Conservation (phyloP, 2,113 vertebrate genomes). For the Murina feae region DNA sequence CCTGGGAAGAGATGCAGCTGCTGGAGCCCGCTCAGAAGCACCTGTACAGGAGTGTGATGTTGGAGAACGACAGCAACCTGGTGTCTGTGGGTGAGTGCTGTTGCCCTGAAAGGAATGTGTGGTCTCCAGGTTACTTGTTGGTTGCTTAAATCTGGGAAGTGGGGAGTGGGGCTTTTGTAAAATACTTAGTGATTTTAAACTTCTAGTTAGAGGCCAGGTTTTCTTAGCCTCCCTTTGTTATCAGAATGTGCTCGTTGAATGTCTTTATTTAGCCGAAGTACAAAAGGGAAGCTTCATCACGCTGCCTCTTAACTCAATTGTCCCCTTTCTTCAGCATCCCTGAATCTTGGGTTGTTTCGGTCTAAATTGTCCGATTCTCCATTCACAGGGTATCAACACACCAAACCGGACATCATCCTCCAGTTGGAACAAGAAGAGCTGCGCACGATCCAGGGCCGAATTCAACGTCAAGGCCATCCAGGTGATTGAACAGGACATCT, state of each 20-base stretch:
- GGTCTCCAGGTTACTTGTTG: background rate
- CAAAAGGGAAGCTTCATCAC: background rate
- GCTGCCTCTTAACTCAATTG: background rate
- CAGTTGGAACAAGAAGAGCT: slow-evolving; percentile 8
- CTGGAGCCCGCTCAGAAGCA: slow-evolving; percentile 28
- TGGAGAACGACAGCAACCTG: slow-evolving; percentile 49
- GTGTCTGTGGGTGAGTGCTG: slow-evolving; percentile 19
- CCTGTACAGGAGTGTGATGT: slow-evolving; percentile 39
- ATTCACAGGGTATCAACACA: background rate
- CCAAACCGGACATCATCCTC: background rate
- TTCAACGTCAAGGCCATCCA: background rate
- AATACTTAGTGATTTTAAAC: background rate
- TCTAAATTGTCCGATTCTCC: background rate
- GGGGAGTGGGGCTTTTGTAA: background rate
- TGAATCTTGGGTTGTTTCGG: background rate
- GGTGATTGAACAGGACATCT: background rate
- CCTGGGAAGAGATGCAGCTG: slow-evolving; percentile 48
- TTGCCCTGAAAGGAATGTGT: accelerated
- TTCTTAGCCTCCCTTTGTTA: background rate
- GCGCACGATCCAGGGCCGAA: background rate
- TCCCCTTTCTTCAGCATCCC: background rate
- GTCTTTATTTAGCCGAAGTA: background rate
- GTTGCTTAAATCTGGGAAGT: background rate
- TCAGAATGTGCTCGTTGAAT: background rate
- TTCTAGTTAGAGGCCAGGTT: background rate